Base-by-base conservation (phyloP, 2,888 invertebrate genomes). In the Nomada ferruginata region DNA sequence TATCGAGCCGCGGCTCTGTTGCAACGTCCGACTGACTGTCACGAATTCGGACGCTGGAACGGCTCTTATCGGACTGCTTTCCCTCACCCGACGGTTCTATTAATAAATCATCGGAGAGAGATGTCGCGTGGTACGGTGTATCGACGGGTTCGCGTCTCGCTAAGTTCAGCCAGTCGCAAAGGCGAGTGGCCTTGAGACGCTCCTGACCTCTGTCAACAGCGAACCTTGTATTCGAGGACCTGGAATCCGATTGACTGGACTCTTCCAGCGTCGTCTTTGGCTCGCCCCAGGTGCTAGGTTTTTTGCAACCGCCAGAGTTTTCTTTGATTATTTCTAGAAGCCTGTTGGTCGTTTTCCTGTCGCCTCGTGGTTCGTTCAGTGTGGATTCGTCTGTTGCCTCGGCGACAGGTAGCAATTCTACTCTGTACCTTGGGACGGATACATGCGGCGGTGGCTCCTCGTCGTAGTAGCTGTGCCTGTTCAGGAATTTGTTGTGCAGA, bases 401-500 rank as follows among this genome's bases (percentile, higher is more conserved):
- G 11, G 20, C 75, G 55, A 42, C 75, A 23, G 63, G 42, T 11
- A 53, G 59, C 7, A 87, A n/a, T 0, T 87, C 87, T 2, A 92
- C 72, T 13, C 75, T 87, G 57, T 91, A 93, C 52, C 87, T 85
- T 3, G 89, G 88, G 9, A 92, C 88, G 0, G 90, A 78, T 15
- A 91, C 82, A 0, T 55, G 29, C 0, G 69, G 47, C 0, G 78
- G 78, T 0, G 84, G 85, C 7, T 82, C 79, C 7, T 90, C 88
- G 87, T 95, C 95, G 86, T 95, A 95, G 89, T 95, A 95, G 26
- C 95, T 95, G 83, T 95, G 95, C 59, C 96, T 94, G 87, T 96
- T 96, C n/a, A 96, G 92, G 92, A 95, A 96, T 91, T 96, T 97
- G 85, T 94, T 95, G 89, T 97, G 97, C 86, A 96, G 95, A 89